Evolutionary conservation across 2,888 invertebrate species (phyloP).

Genomic region (Habroteleia sp.): DNA sequence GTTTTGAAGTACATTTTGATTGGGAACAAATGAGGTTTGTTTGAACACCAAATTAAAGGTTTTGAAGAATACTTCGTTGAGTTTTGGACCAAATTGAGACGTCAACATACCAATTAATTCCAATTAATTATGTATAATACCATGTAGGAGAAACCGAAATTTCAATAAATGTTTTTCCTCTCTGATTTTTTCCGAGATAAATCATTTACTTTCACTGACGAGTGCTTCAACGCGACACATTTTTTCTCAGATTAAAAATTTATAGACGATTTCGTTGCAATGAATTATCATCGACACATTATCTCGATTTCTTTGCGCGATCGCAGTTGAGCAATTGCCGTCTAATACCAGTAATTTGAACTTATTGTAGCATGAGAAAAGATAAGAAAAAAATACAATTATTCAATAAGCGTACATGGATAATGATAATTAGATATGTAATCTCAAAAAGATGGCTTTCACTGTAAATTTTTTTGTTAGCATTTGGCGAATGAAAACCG

Average conservation of each 20-base stretch:
- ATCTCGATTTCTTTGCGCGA: slow-evolving; percentile 32
- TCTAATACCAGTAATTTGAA: slow-evolving; percentile 38
- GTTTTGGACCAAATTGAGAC: not conserved
- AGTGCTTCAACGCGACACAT: not conserved
- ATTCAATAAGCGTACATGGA: slow-evolving; percentile 17
- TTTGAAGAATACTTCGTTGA: too few relatives aligned
- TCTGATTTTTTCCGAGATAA: slow-evolving; percentile 1
- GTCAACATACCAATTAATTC: not conserved
- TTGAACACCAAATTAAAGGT: too few relatives aligned
- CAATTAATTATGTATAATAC: slow-evolving; percentile 8
- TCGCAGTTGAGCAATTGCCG: slow-evolving; percentile 30
- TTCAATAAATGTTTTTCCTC: slow-evolving; percentile 3
- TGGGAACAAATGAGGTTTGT: too few relatives aligned
- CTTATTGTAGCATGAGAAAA: slow-evolving; percentile 42
- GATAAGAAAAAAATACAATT: slow-evolving; percentile 29
- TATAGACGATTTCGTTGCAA: not conserved
- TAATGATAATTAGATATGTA: slow-evolving; percentile 30
- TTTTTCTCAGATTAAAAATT: not conserved
- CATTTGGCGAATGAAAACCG: not conserved
- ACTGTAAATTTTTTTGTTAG: slow-evolving; percentile 13
- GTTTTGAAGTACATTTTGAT: too few relatives aligned
- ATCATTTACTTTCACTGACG: slow-evolving; percentile 19
- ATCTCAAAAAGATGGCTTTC: slow-evolving; percentile 31
- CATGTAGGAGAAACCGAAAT: slow-evolving; percentile 13
- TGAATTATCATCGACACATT: slow-evolving; percentile 18